Evolutionary conservation across 2,888 invertebrate species (phyloP).

Genomic region (Plemyria rubiginata): DNA sequence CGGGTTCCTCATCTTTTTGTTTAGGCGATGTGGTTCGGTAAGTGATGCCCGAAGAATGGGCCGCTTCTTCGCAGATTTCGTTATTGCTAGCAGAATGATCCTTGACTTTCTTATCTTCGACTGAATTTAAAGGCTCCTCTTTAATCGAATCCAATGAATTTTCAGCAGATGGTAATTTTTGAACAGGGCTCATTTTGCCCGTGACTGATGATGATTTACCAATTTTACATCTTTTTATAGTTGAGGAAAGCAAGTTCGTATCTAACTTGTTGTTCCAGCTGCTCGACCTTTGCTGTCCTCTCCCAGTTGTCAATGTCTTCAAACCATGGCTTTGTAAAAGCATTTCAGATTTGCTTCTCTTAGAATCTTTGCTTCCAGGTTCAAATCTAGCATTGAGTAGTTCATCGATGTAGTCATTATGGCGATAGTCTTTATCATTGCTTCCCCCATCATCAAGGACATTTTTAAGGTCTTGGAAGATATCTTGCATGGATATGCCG

Average conservation of each 20-base stretch:
- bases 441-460: constrained; percentile 78
- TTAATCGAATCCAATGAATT: constrained; percentile 69
- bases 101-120: constrained; percentile 67
- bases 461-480: constrained; percentile 89
- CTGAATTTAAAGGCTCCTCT: constrained; percentile 55
- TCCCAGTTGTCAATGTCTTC: constrained; percentile 78
- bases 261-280: constrained; percentile 90
- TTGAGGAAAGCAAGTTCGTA: constrained; percentile 83
- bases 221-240: constrained; percentile 89
- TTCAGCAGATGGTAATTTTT: constrained; percentile 62
- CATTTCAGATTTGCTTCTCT: constrained; percentile 88
- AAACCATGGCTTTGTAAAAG: constrained; percentile 79
- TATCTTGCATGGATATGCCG: constrained; percentile 94
- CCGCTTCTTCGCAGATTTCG: constrained; percentile 67
- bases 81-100: constrained; percentile 57
- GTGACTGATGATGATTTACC: constrained; percentile 75
- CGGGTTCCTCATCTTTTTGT: constrained; percentile 70
- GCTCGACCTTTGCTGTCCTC: constrained; percentile 87
- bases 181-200: constrained; percentile 75
- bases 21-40: constrained; percentile 72
- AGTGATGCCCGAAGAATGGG: constrained; percentile 77
- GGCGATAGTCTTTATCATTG: constrained; percentile 77
- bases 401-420: constrained; percentile 85
- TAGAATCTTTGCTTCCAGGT: constrained; percentile 83
- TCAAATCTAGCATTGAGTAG: constrained; percentile 80